Conservation (phyloP, 2,797 vertebrate species). For the Falco novaeseelandiae region DNA sequence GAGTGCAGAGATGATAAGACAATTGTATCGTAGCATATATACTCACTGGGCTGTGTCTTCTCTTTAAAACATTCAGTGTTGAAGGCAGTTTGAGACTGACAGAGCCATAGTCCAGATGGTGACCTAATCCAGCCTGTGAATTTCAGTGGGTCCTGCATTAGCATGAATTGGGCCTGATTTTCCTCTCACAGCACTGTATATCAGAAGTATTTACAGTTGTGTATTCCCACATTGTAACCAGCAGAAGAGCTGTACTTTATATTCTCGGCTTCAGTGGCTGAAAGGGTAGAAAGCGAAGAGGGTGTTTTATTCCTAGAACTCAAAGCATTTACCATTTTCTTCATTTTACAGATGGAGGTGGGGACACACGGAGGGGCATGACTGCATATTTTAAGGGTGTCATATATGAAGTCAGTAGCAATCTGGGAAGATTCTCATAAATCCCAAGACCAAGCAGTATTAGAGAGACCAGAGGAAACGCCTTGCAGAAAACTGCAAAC, state of each 20-base stretch:
- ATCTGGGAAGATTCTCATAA: neutral
- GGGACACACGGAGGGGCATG: neutral
- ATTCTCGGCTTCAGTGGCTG: neutral
- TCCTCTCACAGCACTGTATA: neutral
- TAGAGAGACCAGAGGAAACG: neutral
- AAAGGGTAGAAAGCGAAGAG: neutral
- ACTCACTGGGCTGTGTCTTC: neutral
- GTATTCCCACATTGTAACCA: neutral
- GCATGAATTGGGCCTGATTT: neutral
- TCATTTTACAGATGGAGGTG: neutral
- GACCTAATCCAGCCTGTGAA: neutral
- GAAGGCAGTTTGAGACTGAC: neutral
- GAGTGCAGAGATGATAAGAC: neutral
- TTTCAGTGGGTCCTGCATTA: neutral
- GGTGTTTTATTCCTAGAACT: neutral
- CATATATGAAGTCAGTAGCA: neutral
- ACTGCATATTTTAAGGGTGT: neutral
- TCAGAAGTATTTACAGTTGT: neutral
- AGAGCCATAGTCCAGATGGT: neutral
- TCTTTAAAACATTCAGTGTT: neutral
- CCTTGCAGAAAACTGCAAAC: neutral
- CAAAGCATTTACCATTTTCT: neutral
- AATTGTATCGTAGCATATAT: fast-evolving
- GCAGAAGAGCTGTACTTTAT: neutral
- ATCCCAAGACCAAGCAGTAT: neutral